Evolutionary conservation across 2,797 vertebrate species (phyloP).

Genomic region (Toxotes lorentzi): DNA sequence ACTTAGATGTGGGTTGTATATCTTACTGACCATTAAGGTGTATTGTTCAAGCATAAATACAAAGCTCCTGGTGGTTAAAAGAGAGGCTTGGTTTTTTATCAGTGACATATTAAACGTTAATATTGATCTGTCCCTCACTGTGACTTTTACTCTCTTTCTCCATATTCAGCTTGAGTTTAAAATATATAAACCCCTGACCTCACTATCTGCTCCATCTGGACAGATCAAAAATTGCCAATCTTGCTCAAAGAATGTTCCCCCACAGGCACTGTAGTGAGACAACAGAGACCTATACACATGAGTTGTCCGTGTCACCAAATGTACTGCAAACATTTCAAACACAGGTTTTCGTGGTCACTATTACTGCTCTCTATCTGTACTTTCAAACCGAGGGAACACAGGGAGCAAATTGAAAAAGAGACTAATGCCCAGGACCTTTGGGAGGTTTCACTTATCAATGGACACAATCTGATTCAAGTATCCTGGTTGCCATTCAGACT

Average conservation of each 20-base stretch:
- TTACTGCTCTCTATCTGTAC: slow-evolving; percentile 43
- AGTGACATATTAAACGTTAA: slow-evolving; percentile 49
- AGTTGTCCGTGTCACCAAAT: slow-evolving; percentile 37
- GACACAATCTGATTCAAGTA: slow-evolving; percentile 52
- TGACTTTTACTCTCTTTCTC: slow-evolving; percentile 12
- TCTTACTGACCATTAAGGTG: slow-evolving; percentile 38
- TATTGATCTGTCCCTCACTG: slow-evolving; percentile 48
- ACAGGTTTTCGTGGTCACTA: slow-evolving; percentile 37
- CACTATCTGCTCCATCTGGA: slow-evolving; percentile 63
- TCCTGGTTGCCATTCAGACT: slow-evolving; percentile 34
- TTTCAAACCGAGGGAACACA: slow-evolving; percentile 27
- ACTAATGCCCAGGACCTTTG: slow-evolving; percentile 53
- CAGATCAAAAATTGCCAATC: slow-evolving; percentile 72
- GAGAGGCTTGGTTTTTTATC: slow-evolving; percentile 41
- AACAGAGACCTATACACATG: slow-evolving; percentile 29
- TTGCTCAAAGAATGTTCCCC: slow-evolving; percentile 62
- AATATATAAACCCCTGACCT: slow-evolving; percentile 60
- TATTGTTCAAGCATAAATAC: slow-evolving; percentile 48
- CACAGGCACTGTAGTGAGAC: slow-evolving; percentile 45
- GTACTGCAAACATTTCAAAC: slow-evolving; percentile 47
- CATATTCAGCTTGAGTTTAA: slow-evolving; percentile 45
- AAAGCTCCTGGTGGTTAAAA: slow-evolving; percentile 40
- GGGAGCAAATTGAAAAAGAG: slow-evolving; percentile 67
- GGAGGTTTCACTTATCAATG: slow-evolving; percentile 53
- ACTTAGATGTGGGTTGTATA: slow-evolving; percentile 49